Conservation (phyloP, 2,113 vertebrate species). For the Syngnathus typhle region DNA sequence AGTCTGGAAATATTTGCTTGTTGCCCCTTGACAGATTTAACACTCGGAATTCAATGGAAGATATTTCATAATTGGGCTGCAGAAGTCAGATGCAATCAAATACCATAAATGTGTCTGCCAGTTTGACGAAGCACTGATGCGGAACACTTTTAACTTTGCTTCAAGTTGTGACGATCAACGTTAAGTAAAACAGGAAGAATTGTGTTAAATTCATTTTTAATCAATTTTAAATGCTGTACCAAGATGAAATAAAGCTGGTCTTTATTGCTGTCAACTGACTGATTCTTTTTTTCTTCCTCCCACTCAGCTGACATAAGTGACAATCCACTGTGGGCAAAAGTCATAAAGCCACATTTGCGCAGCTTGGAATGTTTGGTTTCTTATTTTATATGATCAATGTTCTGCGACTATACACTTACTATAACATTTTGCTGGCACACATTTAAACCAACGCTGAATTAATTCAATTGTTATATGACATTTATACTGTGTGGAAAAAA, state of each 20-base stretch:
- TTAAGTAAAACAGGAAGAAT: background rate
- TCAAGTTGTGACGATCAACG: background rate
- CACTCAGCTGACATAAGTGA: background rate
- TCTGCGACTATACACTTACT: background rate
- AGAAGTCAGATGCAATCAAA: background rate
- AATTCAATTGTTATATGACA: background rate
- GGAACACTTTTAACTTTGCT: background rate
- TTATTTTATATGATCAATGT: background rate
- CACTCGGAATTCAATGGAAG: background rate
- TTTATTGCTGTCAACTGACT: constrained; percentile 62
- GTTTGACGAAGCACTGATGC: background rate
- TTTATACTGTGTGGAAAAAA: background rate
- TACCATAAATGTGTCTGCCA: background rate
- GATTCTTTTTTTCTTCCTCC: background rate
- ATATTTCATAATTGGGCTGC: background rate
- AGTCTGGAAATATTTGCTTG: background rate
- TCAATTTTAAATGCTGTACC: constrained; percentile 40
- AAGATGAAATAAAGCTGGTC: constrained; percentile 76
- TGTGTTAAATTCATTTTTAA: constrained; percentile 4
- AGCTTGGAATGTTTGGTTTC: background rate
- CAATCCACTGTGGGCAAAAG: background rate
- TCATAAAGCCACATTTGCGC: background rate
- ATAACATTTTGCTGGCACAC: background rate
- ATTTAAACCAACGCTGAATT: background rate
- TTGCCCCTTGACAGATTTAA: background rate